These are phyloP conservation scores for Drosophila kepulauana DNA, from an alignment of 1,140 invertebrate genomes.

Conservation along the genomic window DNA sequence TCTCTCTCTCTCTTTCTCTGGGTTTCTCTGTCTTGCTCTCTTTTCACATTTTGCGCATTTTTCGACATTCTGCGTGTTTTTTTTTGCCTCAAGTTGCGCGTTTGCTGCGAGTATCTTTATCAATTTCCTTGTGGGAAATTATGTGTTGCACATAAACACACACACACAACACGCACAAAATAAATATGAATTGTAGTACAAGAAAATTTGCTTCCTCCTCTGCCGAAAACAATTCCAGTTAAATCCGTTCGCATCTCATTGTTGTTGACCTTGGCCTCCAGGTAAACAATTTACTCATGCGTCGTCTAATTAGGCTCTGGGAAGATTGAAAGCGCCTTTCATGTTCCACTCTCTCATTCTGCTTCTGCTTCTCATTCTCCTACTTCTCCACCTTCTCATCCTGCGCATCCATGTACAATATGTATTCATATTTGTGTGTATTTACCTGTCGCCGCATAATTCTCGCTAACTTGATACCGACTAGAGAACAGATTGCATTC, in stretches of 20 bases:
- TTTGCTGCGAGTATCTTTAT: slow-evolving; percentile 39
- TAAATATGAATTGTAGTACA: slow-evolving; percentile 39
- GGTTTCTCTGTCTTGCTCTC: slow-evolving; percentile 6
- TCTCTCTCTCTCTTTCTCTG: neutral
- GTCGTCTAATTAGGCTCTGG: slow-evolving; percentile 62
- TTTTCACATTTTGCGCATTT: slow-evolving; percentile 56
- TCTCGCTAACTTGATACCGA: slow-evolving; percentile 47
- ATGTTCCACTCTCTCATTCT: slow-evolving; percentile 28
- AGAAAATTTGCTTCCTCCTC: slow-evolving; percentile 40
- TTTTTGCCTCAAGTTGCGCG: slow-evolving; percentile 43
- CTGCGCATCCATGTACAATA: slow-evolving; percentile 12
- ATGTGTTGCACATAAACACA: slow-evolving; percentile 38
- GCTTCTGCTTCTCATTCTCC: slow-evolving; percentile 18
- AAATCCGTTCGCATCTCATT: slow-evolving; percentile 64
- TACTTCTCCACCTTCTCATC: slow-evolving; percentile 20
- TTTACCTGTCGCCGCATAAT: slow-evolving; percentile 66
- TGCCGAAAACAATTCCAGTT: slow-evolving; percentile 63
- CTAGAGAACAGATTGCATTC: slow-evolving; percentile 3
- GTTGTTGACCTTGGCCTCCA: slow-evolving; percentile 70
- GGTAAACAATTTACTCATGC: slow-evolving; percentile 69
- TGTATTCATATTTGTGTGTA: slow-evolving; percentile 56
- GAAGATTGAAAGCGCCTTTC: slow-evolving; percentile 44
- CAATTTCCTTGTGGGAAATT: slow-evolving; percentile 74
- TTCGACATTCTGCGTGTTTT: slow-evolving; percentile 19
- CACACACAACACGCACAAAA: slow-evolving; percentile 36